These are phyloP conservation scores for Leucophenga maculata DNA, from an alignment of 2,888 invertebrate genomes.

Conservation along the genomic window DNA sequence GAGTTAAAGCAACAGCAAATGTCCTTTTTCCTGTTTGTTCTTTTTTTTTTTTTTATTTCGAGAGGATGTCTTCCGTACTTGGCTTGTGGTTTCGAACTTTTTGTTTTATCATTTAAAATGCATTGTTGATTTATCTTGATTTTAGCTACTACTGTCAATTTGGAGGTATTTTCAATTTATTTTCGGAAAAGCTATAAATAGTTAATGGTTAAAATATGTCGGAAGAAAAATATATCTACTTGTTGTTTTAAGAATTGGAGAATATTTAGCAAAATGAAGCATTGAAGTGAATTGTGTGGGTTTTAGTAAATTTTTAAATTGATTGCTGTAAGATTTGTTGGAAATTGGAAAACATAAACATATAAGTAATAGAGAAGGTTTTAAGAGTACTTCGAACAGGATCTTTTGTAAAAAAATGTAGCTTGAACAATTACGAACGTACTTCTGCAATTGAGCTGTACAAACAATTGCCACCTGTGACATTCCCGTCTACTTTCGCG, in stretches of 20 bases:
- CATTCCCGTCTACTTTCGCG: too few relatives aligned
- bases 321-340: too few relatives aligned
- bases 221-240: neutral
- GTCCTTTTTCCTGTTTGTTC: slow-evolving; percentile 11
- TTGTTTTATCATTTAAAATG: neutral
- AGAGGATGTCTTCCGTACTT: neutral
- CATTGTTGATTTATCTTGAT: slow-evolving; percentile 16
- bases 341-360: too few relatives aligned
- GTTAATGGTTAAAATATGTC: neutral
- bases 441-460: too few relatives aligned
- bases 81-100: slow-evolving; percentile 11
- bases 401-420: too few relatives aligned
- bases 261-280: neutral
- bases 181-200: neutral
- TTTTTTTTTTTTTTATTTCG: neutral
- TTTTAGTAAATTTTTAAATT: too few relatives aligned
- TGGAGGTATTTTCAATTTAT: slow-evolving; percentile 2
- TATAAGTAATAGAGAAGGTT: too few relatives aligned
- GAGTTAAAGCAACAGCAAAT: slow-evolving; percentile 3
- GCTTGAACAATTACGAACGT: too few relatives aligned
- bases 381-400: too few relatives aligned
- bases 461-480: too few relatives aligned
- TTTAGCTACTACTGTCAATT: slow-evolving; percentile 16
- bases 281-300: too few relatives aligned
- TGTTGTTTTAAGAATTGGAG: neutral